These are phyloP conservation scores for Apis cerana DNA, from an alignment of 1,140 invertebrate genomes.

Conservation along the genomic window DNA sequence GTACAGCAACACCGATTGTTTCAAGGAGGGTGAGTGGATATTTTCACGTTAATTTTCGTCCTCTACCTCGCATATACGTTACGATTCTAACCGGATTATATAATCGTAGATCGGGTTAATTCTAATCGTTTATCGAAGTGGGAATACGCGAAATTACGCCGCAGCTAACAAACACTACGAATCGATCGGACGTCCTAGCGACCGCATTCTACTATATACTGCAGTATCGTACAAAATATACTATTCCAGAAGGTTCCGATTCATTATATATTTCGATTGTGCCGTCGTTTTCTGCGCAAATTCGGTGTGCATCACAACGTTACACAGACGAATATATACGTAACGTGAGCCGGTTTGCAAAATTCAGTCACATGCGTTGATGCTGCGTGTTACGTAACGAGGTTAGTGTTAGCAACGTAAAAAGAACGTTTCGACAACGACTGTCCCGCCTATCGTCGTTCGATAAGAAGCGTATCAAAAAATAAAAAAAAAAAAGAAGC, in stretches of 20 bases:
- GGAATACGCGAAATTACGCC: constrained; percentile 19
- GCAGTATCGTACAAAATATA: constrained; percentile 9
- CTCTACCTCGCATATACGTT: neutral
- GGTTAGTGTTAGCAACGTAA: constrained; percentile 23
- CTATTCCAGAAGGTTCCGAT: constrained; percentile 25
- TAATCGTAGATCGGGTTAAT: constrained; percentile 24
- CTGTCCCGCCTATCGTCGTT: neutral
- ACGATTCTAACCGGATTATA: constrained; percentile 9
- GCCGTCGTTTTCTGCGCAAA: neutral
- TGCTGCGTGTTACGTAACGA: constrained; percentile 45
- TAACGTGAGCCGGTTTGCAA: constrained; percentile 31
- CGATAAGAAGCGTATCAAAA: constrained; percentile 6
- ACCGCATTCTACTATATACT: neutral
- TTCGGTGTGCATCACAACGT: neutral
- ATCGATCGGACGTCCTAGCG: constrained; percentile 30
- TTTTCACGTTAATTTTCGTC: neutral
- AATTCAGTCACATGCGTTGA: constrained; percentile 45
- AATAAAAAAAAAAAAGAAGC: too few species aligned
- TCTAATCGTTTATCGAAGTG: constrained; percentile 15
- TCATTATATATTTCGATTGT: neutral
- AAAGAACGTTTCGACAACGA: constrained; percentile 27
- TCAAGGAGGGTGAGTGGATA: constrained; percentile 67
- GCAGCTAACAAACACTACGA: constrained; percentile 2
- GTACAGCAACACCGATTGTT: constrained; percentile 47
- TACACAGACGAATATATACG: neutral